These are phyloP conservation scores for Typhlichthys eigenmanni DNA, from an alignment of 2,797 vertebrate species.

Conservation along the genomic window DNA sequence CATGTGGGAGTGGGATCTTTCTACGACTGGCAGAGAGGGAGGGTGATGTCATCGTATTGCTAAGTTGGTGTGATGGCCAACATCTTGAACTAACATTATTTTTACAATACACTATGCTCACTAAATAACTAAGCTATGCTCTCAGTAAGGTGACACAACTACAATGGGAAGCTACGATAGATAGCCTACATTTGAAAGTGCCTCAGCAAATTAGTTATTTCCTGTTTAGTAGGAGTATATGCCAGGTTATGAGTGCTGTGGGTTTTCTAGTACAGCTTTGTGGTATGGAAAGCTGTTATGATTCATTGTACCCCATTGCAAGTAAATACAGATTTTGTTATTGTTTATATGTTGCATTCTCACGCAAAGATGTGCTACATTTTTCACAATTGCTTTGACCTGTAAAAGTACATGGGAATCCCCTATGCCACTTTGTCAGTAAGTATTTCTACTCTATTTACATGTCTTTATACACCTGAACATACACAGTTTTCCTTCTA, in stretches of 20 bases:
- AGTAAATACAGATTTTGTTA: conserved; percentile 14
- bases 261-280: conserved; percentile 27
- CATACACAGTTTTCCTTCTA: no score
- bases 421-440: background rate
- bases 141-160: no score
- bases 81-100: no score
- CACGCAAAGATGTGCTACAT: background rate
- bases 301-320: conserved; percentile 29
- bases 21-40: conserved; percentile 16
- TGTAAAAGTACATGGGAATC: background rate
- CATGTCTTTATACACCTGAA: background rate
- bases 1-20: conserved; percentile 38
- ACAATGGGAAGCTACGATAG: no score
- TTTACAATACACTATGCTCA: no score
- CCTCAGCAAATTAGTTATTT: conserved; percentile 41
- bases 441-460: background rate
- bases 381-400: background rate
- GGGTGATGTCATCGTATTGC: background rate
- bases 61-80: background rate
- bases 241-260: conserved; percentile 27
- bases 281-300: conserved; percentile 15
- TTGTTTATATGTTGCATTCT: conserved; percentile 1
- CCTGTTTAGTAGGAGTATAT: conserved; percentile 52
- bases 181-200: conserved; percentile 12
- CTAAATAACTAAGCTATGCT: no score